Evolutionary conservation across 2,888 invertebrate species (phyloP).

Genomic region (Notocelia uddmanniana): DNA sequence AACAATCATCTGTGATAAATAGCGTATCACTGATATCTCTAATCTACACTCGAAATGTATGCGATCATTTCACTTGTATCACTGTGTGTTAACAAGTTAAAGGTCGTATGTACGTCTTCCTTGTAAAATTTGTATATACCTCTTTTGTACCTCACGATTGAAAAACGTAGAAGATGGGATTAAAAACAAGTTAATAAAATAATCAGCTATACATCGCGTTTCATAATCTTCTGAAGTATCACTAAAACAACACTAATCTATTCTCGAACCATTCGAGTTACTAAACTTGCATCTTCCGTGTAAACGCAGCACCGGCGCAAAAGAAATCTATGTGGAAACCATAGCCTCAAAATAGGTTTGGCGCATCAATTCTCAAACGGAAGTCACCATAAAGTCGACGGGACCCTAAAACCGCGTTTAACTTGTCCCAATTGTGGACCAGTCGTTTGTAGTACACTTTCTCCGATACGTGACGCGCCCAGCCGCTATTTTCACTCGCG

Average conservation of each 20-base stretch:
- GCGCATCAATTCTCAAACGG: conserved; percentile 20
- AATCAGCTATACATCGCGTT: no score
- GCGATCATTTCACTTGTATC: neutral
- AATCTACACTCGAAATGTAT: neutral
- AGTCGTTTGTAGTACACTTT: conserved; percentile 83
- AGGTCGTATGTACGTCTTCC: neutral
- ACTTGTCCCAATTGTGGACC: conserved; percentile 82
- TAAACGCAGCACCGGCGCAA: conserved; percentile 15
- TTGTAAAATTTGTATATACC: no score
- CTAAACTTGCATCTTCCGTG: neutral
- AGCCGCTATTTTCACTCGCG: conserved; percentile 70
- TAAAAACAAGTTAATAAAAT: no score
- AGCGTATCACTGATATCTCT: neutral
- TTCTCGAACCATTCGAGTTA: neutral
- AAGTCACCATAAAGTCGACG: conserved; percentile 49
- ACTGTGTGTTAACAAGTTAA: neutral
- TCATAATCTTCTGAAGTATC: no score
- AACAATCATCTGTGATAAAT: neutral
- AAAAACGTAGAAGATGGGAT: no score
- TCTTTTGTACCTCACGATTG: no score
- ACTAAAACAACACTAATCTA: neutral
- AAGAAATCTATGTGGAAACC: neutral
- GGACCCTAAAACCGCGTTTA: conserved; percentile 69
- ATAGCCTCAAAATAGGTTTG: conserved; percentile 10
- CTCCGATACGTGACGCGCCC: conserved; percentile 79